Evolutionary conservation across 2,888 invertebrate species (phyloP), one percentile per base, ranked within the genome.

Genomic region (Clunio marinus): DNA sequence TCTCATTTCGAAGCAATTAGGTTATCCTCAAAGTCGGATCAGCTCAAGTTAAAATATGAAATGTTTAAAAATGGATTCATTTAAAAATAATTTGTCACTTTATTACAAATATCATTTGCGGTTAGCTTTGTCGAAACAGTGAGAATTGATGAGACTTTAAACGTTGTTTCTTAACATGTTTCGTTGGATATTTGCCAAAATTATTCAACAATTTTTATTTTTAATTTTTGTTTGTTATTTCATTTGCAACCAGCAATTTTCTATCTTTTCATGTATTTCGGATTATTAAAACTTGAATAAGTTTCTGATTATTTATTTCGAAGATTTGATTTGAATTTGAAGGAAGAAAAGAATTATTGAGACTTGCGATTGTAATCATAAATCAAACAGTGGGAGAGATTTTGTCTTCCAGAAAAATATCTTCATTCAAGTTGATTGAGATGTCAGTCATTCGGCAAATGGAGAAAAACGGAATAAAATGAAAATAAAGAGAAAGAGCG

Each of bases 21-120:
- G 63, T 25, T 65, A 65, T 65, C 46, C 46, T 20, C 8, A 46
- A 46, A 45, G 63, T 65, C 63, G 63, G 63, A 65, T 65, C 63
- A 25, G 28, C 46, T 41, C 37, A 22, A 62, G 32, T 32, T 32
- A 32, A 32, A 32, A 32, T n/a, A n/a, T n/a, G 32, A 32, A 32
- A 32, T 32, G 8, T 32, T 15, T 35, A 45, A 45, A 13, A 59
- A 59, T 20, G 28, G 35, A 59, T 32, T 32, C 59, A 24, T 28
- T 41, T 41, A 62, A 41, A n/a, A 41, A 41, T 62, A 28, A 59
- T 62, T 62, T 62, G 62, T 62, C 62, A 62, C 62, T 41, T 62
- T 41, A 41, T 62, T 62, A 62, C 41, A 62, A 62, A 41, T 41
- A 62, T 41, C 62, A 24, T 62, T 37, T 62, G 41, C 17, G 59